These are phyloP conservation scores for Lagorchestes hirsutus DNA, from an alignment of 2,797 vertebrate species.

Conservation along the genomic window DNA sequence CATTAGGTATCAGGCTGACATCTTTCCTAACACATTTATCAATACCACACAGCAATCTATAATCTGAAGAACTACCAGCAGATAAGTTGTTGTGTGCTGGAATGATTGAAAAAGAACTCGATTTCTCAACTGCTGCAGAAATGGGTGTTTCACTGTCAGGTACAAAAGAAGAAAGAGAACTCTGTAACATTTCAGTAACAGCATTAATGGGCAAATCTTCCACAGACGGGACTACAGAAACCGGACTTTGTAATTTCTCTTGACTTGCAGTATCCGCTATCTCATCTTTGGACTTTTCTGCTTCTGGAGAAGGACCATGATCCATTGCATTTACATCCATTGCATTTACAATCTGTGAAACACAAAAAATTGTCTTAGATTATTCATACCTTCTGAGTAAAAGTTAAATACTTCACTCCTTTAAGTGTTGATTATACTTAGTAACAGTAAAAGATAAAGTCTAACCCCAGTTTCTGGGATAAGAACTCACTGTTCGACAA, in stretches of 20 bases:
- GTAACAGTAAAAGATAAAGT: not conserved
- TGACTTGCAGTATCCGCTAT: constrained; percentile 14
- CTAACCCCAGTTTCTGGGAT: no score
- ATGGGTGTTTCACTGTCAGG: constrained; percentile 68
- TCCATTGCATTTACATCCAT: constrained; percentile 67
- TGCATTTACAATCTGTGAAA: constrained; percentile 74
- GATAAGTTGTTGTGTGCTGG: constrained; percentile 59
- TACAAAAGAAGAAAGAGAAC: constrained; percentile 19
- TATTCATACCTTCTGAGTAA: constrained; percentile 56
- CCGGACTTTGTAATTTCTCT: constrained; percentile 59
- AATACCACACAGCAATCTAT: constrained; percentile 88
- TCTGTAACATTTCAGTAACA: constrained; percentile 56
- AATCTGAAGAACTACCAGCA: constrained; percentile 87
- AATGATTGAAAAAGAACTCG: not conserved
- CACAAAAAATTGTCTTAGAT: constrained; percentile 41
- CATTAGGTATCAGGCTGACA: constrained; percentile 91
- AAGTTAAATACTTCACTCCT: constrained; percentile 46
- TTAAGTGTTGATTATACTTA: not conserved
- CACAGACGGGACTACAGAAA: constrained; percentile 64
- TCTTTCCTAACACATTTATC: constrained; percentile 85
- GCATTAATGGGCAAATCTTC: constrained; percentile 74
- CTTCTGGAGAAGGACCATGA: constrained; percentile 25
- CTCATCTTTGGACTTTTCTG: constrained; percentile 69
- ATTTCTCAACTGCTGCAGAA: constrained; percentile 70
- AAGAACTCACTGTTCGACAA: no score